Evolutionary conservation across 1,140 invertebrate genomes (phyloP), one percentile per base, ranked within the genome.

Genomic region (Pollicipes pollicipes): DNA sequence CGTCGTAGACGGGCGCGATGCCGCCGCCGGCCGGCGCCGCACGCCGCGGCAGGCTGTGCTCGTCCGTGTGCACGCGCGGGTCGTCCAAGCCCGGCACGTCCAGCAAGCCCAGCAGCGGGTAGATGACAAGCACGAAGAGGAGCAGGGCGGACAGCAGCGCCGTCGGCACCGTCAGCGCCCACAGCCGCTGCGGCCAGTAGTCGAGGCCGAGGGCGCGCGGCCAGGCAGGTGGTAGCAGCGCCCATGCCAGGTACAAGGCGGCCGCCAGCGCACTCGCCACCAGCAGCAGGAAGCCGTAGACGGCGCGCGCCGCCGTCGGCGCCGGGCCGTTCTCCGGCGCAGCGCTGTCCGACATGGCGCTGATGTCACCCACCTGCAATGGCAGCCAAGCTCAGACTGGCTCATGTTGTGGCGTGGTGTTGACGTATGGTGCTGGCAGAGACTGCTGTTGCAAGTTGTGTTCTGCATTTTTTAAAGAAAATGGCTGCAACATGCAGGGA

Each of bases 131-230:
- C 64, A 66, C 64, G 10, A 66, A 29, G 3, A 66, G 64, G 10
- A 66, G 10, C 27, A 66, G 27, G 17, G 64, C 64, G 3, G 17
- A 1, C 64, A 66, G 3, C 3, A 66, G n/a, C 10, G 28, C 10
- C 3, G 64, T 66, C 10, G 64, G 64, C 28, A 66, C 64, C 8
- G 28, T 66, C n/a, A 66, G 27, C 3, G 64, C 64, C 64, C 64
- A 66, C 64, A 28, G n/a, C 28, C 26, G 64, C 64, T 66, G 64
- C 10, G 64, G 64, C 64, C 64, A 66, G 64, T 66, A 66, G 64
- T 66, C 64, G 64, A 66, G 64, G 10, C 64, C 64, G 10, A 29
- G n/a, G 3, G 64, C n/a, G 28, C 3, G 64, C 64, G 28, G 64
- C 64, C 64, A 66, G 27, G 3, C 3, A 10, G n/a, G 64, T 17